Conservation (phyloP, 1,140 invertebrate genomes). For the Rhyacophila brunnea region DNA sequence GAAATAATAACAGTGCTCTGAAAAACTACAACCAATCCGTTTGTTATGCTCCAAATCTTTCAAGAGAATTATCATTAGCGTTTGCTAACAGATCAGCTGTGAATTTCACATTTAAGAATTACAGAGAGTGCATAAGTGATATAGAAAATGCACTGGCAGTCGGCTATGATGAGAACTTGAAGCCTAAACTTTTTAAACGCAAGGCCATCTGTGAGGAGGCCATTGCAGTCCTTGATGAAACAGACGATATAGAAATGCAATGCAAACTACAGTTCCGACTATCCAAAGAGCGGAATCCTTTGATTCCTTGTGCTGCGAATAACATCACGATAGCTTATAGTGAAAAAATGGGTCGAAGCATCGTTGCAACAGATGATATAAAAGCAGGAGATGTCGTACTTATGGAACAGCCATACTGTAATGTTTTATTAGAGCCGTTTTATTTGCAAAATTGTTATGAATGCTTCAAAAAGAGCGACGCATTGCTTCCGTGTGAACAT, state of each 20-base stretch:
- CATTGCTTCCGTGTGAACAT: slow-evolving; percentile 64
- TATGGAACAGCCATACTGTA: slow-evolving; percentile 74
- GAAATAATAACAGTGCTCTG: slow-evolving; percentile 52
- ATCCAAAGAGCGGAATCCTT: slow-evolving; percentile 46
- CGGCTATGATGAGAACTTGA: slow-evolving; percentile 54
- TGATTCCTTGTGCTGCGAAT: slow-evolving; percentile 59
- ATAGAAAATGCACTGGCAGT: slow-evolving; percentile 53
- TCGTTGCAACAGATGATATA: slow-evolving; percentile 64
- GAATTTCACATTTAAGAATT: slow-evolving; percentile 61
- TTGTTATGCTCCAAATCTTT: slow-evolving; percentile 53
- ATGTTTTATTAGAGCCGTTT: slow-evolving; percentile 65
- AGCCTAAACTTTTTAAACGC: slow-evolving; percentile 55
- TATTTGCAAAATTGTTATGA: slow-evolving; percentile 72
- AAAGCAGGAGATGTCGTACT: slow-evolving; percentile 76
- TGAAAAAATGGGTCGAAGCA: slow-evolving; percentile 61
- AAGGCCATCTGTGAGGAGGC: slow-evolving; percentile 49
- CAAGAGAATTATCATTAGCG: slow-evolving; percentile 61
- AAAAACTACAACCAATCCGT: slow-evolving; percentile 65
- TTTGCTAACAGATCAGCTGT: slow-evolving; percentile 72
- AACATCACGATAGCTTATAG: slow-evolving; percentile 59
- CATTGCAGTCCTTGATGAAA: slow-evolving; percentile 32
- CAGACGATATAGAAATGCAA: slow-evolving; percentile 32
- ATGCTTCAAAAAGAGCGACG: slow-evolving; percentile 69
- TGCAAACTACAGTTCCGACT: slow-evolving; percentile 38
- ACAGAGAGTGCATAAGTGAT: slow-evolving; percentile 61